Evolutionary conservation across 2,113 vertebrate genomes (phyloP).

Genomic region (Corvus hawaiiensis): DNA sequence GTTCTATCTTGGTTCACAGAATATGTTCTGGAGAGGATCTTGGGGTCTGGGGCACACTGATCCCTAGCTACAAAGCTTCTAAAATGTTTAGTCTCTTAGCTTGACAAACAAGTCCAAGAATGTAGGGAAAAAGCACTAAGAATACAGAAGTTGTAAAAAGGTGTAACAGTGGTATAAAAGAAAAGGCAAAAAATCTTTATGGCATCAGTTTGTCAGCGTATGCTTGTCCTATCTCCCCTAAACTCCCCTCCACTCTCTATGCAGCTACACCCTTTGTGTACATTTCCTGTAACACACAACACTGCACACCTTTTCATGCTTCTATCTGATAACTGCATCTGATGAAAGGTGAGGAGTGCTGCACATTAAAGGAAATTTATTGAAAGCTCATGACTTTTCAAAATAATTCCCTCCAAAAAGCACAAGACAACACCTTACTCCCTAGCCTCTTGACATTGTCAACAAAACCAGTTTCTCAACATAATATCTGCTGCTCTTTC

Average conservation of each 20-base stretch:
- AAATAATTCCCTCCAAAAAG: not conserved
- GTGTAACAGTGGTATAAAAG: no score
- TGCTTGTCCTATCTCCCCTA: not conserved
- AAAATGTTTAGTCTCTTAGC: no score
- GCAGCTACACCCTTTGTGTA: not conserved
- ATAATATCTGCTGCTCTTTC: not conserved
- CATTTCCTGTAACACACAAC: not conserved
- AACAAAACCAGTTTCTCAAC: not conserved
- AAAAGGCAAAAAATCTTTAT: no score
- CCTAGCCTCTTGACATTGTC: not conserved
- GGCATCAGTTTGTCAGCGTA: not conserved
- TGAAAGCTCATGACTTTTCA: not conserved
- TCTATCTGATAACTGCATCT: not conserved
- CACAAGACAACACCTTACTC: not conserved
- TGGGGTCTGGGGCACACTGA: no score
- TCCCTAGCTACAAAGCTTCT: no score
- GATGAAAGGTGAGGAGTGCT: not conserved
- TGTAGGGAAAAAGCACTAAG: no score
- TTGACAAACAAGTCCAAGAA: no score
- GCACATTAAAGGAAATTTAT: not conserved
- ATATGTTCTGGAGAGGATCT: no score
- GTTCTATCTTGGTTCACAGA: no score
- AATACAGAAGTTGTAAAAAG: no score
- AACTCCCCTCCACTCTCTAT: not conserved
- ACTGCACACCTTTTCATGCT: not conserved